Evolutionary conservation across 37 sponge, comb jelly and placozoan genomes (phyloP).

Genomic region (Aphrocallistes beatrix): DNA sequence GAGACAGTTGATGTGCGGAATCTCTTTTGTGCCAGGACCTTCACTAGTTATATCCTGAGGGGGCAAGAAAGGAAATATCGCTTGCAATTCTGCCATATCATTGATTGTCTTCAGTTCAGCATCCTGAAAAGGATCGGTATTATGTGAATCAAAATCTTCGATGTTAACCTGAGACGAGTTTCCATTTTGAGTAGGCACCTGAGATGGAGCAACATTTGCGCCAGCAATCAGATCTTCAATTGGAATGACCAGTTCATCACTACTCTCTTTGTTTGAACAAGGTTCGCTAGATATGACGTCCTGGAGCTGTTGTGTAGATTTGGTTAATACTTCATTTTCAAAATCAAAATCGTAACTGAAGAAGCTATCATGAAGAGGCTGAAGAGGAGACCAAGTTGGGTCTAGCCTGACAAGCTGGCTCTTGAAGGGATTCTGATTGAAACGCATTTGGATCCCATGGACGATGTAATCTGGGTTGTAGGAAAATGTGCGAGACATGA

Average conservation of each 20-base stretch:
- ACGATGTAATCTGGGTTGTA: neutral
- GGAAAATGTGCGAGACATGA: neutral
- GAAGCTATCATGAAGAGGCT: neutral
- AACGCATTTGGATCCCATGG: neutral
- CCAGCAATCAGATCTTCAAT: neutral
- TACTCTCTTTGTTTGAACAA: neutral
- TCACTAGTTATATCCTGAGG: neutral
- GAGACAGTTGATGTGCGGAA: neutral
- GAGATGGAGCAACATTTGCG: neutral
- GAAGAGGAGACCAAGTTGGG: neutral
- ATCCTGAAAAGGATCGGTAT: neutral
- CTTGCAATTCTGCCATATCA: neutral
- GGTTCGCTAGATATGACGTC: neutral
- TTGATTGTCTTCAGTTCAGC: neutral
- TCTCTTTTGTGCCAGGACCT: neutral
- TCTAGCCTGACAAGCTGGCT: neutral
- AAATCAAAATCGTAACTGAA: neutral
- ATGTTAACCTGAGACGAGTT: neutral
- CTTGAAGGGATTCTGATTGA: neutral
- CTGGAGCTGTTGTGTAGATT: conserved; percentile 9
- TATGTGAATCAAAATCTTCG: neutral
- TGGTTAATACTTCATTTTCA: neutral
- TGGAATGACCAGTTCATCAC: neutral
- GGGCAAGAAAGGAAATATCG: neutral
- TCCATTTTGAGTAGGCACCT: neutral